A percentile compares a stretch with the other conserved stretches of the same genome.
phyloP scores from a whole-genome alignment of 2,888 invertebrate genomes.

The Agonum fuliginosum region DNA sequence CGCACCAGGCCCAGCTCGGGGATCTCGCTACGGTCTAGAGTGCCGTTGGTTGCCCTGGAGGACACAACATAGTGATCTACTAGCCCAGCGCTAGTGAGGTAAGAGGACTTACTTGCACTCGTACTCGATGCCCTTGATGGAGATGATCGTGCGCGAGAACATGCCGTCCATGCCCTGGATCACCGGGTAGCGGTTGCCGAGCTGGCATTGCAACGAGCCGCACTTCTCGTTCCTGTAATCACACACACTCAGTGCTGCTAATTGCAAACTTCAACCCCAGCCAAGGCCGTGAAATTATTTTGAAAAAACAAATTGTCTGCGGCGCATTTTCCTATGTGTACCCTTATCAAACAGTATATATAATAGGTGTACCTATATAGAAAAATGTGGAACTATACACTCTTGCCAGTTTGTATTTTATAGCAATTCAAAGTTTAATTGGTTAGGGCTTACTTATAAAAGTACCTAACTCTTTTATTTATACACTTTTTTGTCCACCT shows the following conservation, averaged over 20 bases:
- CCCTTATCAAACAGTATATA: too few relatives aligned
- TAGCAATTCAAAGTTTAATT: too few relatives aligned
- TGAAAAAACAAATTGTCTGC: too few relatives aligned
- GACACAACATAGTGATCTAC: conserved; percentile 4
- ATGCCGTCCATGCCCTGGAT: conserved; percentile 86
- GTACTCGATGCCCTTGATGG: conserved; percentile 90
- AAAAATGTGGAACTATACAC: too few relatives aligned
- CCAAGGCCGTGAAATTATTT: too few relatives aligned
- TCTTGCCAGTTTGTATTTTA: too few relatives aligned
- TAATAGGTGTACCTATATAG: too few relatives aligned
- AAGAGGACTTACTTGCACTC: conserved; percentile 99
- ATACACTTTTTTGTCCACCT: too few relatives aligned
- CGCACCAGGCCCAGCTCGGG: conserved; percentile 91
- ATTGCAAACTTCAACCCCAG: not conserved
- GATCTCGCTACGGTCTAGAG: conserved; percentile 77
- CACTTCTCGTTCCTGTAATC: conserved; percentile 85
- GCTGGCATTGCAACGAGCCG: conserved; percentile 95
- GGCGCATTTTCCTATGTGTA: too few relatives aligned
- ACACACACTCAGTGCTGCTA: not conserved
- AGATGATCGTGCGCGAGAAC: conserved; percentile 91
- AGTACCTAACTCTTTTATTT: too few relatives aligned
- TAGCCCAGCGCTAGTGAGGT: too few relatives aligned
- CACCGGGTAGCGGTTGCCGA: conserved; percentile 88
- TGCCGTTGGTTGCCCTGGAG: conserved; percentile 86
- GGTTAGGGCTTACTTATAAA: too few relatives aligned